Base-by-base conservation (phyloP, 2,797 vertebrate species). In the Notamacropus eugenii region DNA sequence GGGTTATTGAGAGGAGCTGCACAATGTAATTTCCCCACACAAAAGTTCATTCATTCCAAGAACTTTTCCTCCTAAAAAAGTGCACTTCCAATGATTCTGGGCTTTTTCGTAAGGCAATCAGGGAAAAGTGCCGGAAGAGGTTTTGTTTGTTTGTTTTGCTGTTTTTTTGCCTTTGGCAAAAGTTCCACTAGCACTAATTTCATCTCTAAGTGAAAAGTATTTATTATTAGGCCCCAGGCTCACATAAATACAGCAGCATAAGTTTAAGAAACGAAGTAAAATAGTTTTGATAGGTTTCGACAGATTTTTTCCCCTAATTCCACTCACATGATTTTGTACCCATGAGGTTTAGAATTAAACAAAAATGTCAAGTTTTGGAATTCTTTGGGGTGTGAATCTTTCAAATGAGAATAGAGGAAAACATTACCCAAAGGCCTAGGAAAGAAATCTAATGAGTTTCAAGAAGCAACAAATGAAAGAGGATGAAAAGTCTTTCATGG, bases 181-280 rank as follows among this genome's bases (percentile, higher is more conserved):
- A 97, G 93, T 96, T 97, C 95, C 62, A 94, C 1, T 0, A 97
- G 93, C 95, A 97, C 90, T 96, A 93, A 97, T 97, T 97, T 97
- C 92, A 95, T 96, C 91, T 96, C 95, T 93, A 96, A 97, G 95
- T 96, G 95, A 96, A 98, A 97, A 96, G 96, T 90, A 94, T 98
- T 97, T 98, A 96, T 97, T 97, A 97, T 97, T 97, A 97, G 96
- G 97, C 97, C 97, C 74, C 95, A 96, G 97, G 96, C 96, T 98
- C 90, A 96, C 92, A 97, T 94, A 98, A 97, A 97, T 98, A 97
- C 90, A 96, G 67, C 94, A 97, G 93, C 95, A 97, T 95, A 95
- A 98, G 92, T 96, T 97, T 97, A 96, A 98, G 95, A 98, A 97
- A 96, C 93, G 97, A 98, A 98, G 93, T 94, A 96, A 96, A 96